Conservation (phyloP, 2,888 invertebrate genomes). For the Rutpela maculata region DNA sequence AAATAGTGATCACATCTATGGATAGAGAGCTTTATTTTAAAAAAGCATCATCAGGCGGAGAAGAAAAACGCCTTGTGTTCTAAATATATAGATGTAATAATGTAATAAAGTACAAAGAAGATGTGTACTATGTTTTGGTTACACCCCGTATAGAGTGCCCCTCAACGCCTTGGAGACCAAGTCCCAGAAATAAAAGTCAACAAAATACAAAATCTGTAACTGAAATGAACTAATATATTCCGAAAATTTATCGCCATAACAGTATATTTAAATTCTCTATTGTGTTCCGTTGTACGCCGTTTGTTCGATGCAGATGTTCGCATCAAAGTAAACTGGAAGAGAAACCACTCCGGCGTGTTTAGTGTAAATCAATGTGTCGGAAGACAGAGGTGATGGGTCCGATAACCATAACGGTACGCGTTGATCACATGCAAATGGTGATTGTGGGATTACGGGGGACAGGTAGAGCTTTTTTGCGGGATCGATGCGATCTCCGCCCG, state of each 20-base stretch:
- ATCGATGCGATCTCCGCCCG: constrained; percentile 36
- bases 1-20: too few relatives aligned
- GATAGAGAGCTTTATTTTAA: too few relatives aligned
- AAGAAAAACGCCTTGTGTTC: too few relatives aligned
- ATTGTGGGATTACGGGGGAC: constrained; percentile 49
- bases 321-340: constrained; percentile 13
- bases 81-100: too few relatives aligned
- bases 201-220: too few relatives aligned
- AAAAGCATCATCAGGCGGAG: too few relatives aligned
- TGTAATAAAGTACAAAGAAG: too few relatives aligned
- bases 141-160: too few relatives aligned
- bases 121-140: too few relatives aligned
- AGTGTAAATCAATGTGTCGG: constrained; percentile 40
- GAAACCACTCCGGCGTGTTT: constrained; percentile 16
- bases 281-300: not conserved
- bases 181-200: too few relatives aligned
- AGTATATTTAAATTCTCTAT: not conserved
- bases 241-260: not conserved
- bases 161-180: not conserved
- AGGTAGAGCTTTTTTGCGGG: constrained; percentile 49
- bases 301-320: constrained; percentile 11
- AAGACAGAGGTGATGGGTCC: constrained; percentile 37
- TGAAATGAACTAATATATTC: too few relatives aligned
- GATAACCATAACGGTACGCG: constrained; percentile 38
- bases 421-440: constrained; percentile 53